Percentiles rank a stretch among this genome's conserved stretches.
phyloP scores from a whole-genome alignment of 2,888 invertebrate species.

The Linnaemya vulpina region DNA sequence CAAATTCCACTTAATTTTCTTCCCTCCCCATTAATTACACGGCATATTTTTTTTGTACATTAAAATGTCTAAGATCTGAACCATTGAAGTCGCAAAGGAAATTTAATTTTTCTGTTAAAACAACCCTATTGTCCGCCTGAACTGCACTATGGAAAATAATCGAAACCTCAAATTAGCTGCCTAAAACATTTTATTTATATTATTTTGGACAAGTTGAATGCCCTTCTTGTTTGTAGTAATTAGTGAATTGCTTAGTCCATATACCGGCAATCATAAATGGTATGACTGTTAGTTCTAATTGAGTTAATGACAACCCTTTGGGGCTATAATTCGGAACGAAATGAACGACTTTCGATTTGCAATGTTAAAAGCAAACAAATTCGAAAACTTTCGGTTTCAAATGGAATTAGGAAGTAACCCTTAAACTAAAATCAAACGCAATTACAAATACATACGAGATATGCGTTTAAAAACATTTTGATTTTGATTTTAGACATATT shows the following conservation, averaged over 20 bases:
- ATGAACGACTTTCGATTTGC: neutral
- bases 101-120: neutral
- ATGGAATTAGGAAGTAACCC: neutral
- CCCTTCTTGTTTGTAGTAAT: conserved; percentile 1
- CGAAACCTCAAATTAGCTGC: neutral
- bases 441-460: neutral
- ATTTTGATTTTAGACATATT: neutral
- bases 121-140: neutral
- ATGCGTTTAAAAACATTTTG: neutral
- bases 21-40: no score
- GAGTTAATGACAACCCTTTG: neutral
- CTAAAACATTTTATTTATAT: neutral
- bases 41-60: no score
- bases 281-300: conserved; percentile 24
- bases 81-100: neutral
- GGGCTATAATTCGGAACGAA: neutral
- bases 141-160: neutral
- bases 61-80: no score
- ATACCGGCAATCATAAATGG: conserved; percentile 26
- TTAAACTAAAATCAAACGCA: neutral
- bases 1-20: no score
- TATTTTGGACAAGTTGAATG: neutral
- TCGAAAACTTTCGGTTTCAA: neutral
- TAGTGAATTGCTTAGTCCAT: conserved; percentile 44
- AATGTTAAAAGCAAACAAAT: neutral